Conservation (phyloP, 2,888 invertebrate species). For the Melinopterus prodromus region DNA sequence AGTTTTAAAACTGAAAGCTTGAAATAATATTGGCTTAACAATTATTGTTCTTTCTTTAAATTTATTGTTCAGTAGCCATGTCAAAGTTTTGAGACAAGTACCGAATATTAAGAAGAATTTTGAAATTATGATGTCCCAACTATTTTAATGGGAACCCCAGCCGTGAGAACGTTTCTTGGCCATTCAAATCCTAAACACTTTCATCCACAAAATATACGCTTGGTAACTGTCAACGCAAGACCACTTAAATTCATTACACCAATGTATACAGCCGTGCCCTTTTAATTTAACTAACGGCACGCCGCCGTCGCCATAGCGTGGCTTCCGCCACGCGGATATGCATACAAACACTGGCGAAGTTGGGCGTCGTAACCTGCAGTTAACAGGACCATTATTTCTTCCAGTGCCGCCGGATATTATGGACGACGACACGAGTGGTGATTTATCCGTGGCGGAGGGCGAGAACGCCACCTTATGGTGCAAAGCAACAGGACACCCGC, state of each 20-base stretch:
- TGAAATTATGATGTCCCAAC: too few relatives aligned
- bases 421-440: slow-evolving; percentile 79
- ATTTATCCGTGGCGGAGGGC: slow-evolving; percentile 76
- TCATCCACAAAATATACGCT: background rate
- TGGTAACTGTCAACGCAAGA: background rate
- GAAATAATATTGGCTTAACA: too few relatives aligned
- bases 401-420: slow-evolving; percentile 83
- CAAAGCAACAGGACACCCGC: slow-evolving; percentile 76
- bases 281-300: background rate
- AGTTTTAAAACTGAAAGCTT: too few relatives aligned
- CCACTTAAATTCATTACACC: slow-evolving; percentile 4
- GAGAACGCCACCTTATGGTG: slow-evolving; percentile 79
- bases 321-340: background rate
- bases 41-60: too few relatives aligned
- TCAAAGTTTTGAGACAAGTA: too few relatives aligned
- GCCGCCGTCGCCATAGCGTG: background rate
- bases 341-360: background rate
- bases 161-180: too few relatives aligned
- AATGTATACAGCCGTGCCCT: background rate
- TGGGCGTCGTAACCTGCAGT: background rate
- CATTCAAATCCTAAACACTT: too few relatives aligned
- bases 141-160: too few relatives aligned
- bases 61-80: too few relatives aligned
- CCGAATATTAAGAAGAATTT: too few relatives aligned
- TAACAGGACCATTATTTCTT: slow-evolving; percentile 31